Evolutionary conservation across 2,888 invertebrate genomes (phyloP).

Genomic region (Ctenicera cuprea): DNA sequence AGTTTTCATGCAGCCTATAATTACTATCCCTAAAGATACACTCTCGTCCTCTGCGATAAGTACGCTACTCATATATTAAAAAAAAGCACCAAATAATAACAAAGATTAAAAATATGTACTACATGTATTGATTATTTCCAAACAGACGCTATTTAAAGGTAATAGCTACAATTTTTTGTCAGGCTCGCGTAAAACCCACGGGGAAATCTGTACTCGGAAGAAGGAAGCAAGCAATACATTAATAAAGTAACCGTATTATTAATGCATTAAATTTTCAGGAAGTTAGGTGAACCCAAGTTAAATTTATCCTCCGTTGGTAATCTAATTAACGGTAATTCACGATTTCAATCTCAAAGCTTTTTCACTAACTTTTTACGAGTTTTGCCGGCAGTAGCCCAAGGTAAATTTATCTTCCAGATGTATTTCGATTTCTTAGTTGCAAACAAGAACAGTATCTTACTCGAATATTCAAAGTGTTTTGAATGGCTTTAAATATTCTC

Average conservation of each 20-base stretch:
- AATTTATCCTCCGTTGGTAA: constrained; percentile 26
- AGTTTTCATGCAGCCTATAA: too few species aligned
- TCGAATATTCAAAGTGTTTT: background rate
- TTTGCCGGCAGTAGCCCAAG: background rate
- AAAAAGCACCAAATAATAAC: too few species aligned
- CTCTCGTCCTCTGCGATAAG: too few species aligned
- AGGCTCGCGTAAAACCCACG: too few species aligned
- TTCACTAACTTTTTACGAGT: constrained; percentile 12
- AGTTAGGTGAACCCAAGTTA: constrained; percentile 13
- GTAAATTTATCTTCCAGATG: constrained; percentile 11
- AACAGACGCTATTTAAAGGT: too few species aligned
- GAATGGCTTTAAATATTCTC: background rate
- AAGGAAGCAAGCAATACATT: background rate
- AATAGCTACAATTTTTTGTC: too few species aligned
- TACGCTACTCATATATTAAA: too few species aligned
- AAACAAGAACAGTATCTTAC: background rate
- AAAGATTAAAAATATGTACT: too few species aligned
- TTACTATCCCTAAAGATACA: too few species aligned
- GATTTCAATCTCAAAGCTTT: constrained; percentile 26
- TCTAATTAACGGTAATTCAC: constrained; percentile 25
- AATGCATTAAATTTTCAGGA: constrained; percentile 15
- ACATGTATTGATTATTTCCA: too few species aligned
- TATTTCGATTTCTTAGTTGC: constrained; percentile 10
- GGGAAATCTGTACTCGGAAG: too few species aligned
- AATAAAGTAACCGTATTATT: constrained; percentile 20